Percentiles rank a stretch among this genome's conserved stretches.
Evolutionary conservation across 2,888 invertebrate genomes (phyloP).

Genomic region (Hemistola chrysoprasaria): DNA sequence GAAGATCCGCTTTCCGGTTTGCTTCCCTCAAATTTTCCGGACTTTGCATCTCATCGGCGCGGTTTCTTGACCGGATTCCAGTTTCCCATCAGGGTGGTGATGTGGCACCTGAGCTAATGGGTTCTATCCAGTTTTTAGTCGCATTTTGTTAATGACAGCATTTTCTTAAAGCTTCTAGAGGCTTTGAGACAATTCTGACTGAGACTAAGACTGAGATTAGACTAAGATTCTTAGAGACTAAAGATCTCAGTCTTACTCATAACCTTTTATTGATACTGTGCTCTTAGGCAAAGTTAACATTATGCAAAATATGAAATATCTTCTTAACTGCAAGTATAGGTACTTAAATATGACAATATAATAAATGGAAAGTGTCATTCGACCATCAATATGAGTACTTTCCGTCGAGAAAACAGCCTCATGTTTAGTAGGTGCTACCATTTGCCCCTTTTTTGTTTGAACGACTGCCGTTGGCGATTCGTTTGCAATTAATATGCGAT

Average conservation of each 20-base stretch:
- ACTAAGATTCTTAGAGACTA: too few relatives aligned
- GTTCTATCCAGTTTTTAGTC: too few relatives aligned
- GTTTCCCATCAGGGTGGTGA: background rate
- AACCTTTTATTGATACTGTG: too few relatives aligned
- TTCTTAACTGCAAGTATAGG: background rate
- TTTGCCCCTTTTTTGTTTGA: slow-evolving; percentile 27
- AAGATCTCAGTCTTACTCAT: too few relatives aligned
- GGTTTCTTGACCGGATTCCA: slow-evolving; percentile 8
- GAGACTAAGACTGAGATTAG: too few relatives aligned
- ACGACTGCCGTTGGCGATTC: slow-evolving; percentile 10
- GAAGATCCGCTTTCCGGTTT: slow-evolving; percentile 31
- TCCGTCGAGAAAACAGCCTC: slow-evolving; percentile 30
- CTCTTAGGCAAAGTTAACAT: too few relatives aligned
- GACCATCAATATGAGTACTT: slow-evolving; percentile 36
- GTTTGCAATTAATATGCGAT: slow-evolving; percentile 19
- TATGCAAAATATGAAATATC: too few relatives aligned
- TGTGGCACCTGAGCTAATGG: too few relatives aligned
- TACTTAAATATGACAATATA: slow-evolving; percentile 5
- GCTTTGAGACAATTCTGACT: too few relatives aligned
- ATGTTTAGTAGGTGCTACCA: slow-evolving; percentile 21
- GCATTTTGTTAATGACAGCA: too few relatives aligned
- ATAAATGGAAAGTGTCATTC: slow-evolving; percentile 43
- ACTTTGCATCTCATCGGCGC: slow-evolving; percentile 24
- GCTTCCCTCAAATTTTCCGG: slow-evolving; percentile 27
- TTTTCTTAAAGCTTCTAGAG: too few relatives aligned